These are phyloP conservation scores for Sparidentex hasta DNA, from an alignment of 2,797 vertebrate species.

Conservation along the genomic window DNA sequence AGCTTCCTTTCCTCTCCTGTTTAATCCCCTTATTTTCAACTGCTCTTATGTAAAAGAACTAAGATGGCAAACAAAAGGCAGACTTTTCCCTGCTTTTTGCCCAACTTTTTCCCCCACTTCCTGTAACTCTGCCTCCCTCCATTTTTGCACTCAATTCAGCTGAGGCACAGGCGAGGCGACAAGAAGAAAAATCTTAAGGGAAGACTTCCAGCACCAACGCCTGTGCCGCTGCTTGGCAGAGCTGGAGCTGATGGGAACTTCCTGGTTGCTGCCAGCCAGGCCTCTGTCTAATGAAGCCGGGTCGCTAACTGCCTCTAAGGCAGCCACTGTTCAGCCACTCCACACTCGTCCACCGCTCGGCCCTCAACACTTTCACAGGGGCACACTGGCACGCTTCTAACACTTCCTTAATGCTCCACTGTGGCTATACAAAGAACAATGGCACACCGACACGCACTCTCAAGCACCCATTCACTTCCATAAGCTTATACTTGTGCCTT, in stretches of 20 bases:
- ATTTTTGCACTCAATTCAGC: conserved; percentile 62
- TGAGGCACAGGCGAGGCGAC: conserved; percentile 42
- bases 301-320: conserved; percentile 79
- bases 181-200: conserved; percentile 47
- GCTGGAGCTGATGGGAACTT: conserved; percentile 78
- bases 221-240: conserved; percentile 73
- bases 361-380: conserved; percentile 80
- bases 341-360: conserved; percentile 73
- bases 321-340: conserved; percentile 81
- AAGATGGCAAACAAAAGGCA: conserved; percentile 81
- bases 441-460: conserved; percentile 66
- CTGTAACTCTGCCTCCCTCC: conserved; percentile 71
- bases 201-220: conserved; percentile 65
- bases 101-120: conserved; percentile 69
- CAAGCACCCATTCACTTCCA: conserved; percentile 71
- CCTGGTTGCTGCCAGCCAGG: conserved; percentile 77
- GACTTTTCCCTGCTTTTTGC: conserved; percentile 64
- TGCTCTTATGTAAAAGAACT: conserved; percentile 79
- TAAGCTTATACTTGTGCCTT: conserved; percentile 63
- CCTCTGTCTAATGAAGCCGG: conserved; percentile 78
- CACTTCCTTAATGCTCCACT: conserved; percentile 84
- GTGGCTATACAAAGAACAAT: conserved; percentile 84
- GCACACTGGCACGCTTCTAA: conserved; percentile 82
- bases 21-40: conserved; percentile 83
- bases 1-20: conserved; percentile 81